phyloP scores from a whole-genome alignment of 2,113 vertebrate genomes.

The Eleginops maclovinus region DNA sequence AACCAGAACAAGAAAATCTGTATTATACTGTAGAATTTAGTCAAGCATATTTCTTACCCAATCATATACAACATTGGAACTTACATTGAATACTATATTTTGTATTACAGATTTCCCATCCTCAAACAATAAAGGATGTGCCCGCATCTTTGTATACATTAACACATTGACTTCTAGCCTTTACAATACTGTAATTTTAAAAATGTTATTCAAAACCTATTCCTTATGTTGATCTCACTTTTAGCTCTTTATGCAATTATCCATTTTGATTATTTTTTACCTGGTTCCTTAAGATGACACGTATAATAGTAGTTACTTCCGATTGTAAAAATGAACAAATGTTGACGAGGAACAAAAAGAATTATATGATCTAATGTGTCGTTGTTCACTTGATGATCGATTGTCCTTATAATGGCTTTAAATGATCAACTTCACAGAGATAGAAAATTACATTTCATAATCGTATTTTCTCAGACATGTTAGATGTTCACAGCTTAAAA shows the following conservation, averaged over 20 bases:
- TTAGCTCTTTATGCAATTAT: background rate
- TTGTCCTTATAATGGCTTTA: background rate
- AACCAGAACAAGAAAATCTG: too few relatives aligned
- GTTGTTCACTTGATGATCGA: background rate
- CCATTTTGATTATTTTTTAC: background rate
- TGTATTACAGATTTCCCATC: too few relatives aligned
- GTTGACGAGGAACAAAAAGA: background rate
- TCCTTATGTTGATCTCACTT: background rate
- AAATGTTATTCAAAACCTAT: background rate
- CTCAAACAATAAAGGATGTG: background rate
- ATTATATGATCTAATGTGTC: background rate
- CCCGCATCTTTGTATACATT: background rate
- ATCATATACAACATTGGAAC: background rate
- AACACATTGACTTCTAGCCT: background rate
- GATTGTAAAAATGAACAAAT: background rate
- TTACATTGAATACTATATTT: background rate
- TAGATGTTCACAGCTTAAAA: slow-evolving; percentile 4
- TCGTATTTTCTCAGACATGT: background rate
- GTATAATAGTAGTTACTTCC: background rate
- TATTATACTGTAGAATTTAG: too few relatives aligned
- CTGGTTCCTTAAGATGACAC: background rate
- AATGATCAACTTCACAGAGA: background rate
- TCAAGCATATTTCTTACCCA: background rate
- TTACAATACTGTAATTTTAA: background rate
- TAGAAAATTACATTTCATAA: background rate